These are phyloP conservation scores for Aphelocoma coerulescens DNA, from an alignment of 2,113 vertebrate genomes.

Conservation along the genomic window DNA sequence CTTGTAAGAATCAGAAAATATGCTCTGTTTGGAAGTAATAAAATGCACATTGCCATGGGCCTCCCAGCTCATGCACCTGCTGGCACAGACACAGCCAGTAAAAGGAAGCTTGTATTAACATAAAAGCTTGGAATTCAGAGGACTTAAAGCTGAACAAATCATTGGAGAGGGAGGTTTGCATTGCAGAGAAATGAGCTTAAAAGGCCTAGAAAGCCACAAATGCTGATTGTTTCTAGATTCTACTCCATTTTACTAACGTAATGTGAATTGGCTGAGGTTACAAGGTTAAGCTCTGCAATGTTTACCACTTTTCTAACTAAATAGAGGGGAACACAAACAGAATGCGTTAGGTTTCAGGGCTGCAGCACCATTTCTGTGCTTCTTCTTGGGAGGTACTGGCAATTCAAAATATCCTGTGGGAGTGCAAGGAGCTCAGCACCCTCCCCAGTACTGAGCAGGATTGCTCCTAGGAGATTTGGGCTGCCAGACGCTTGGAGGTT, in stretches of 20 bases:
- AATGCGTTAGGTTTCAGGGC: not conserved
- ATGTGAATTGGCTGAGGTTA: slow-evolving; percentile 45
- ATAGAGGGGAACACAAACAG: not conserved
- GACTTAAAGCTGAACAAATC: not conserved
- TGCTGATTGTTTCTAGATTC: slow-evolving; percentile 27
- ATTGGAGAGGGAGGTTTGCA: not conserved
- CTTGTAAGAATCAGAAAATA: not conserved
- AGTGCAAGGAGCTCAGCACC: not conserved
- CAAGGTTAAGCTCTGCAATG: slow-evolving; percentile 47
- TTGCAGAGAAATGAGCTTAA: slow-evolving; percentile 20
- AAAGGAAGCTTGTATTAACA: slow-evolving; percentile 42
- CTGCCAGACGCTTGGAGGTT: not conserved
- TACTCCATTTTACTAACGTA: slow-evolving; percentile 20
- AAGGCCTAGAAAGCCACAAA: slow-evolving; percentile 38
- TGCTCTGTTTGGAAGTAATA: not conserved
- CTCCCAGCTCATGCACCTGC: slow-evolving; percentile 31
- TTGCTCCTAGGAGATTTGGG: not conserved
- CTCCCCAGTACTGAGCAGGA: not conserved
- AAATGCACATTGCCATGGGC: not conserved
- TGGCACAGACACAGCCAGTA: slow-evolving; percentile 16
- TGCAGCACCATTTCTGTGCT: not conserved
- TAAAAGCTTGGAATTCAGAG: slow-evolving; percentile 42
- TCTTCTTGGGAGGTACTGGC: slow-evolving; percentile 31
- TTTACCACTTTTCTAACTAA: slow-evolving; percentile 40
- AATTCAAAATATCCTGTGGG: not conserved